These are phyloP conservation scores for Nothoprocta pentlandii DNA, from an alignment of 2,113 vertebrate species.

Conservation along the genomic window DNA sequence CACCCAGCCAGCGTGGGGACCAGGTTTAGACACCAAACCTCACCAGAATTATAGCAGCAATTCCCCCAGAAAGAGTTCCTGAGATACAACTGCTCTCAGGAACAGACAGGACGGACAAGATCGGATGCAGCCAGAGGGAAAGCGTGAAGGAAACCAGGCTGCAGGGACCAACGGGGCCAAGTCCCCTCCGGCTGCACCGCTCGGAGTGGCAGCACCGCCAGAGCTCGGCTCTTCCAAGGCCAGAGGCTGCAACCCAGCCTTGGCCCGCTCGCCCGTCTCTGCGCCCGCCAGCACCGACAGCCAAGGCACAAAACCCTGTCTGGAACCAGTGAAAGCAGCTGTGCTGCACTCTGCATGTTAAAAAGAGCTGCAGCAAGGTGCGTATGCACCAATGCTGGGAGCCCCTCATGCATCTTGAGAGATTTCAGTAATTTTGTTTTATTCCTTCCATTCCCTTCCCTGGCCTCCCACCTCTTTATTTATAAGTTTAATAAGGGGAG, in stretches of 20 bases:
- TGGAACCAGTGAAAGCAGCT: background rate
- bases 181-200: accelerated
- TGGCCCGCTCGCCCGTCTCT: background rate
- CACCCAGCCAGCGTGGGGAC: accelerated
- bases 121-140: background rate
- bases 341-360: background rate
- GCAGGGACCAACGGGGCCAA: background rate
- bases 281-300: background rate
- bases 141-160: too few species aligned
- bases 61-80: background rate
- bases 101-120: background rate
- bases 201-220: too few species aligned
- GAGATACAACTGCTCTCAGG: background rate
- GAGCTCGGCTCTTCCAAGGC: background rate
- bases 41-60: background rate
- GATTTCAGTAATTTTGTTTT: background rate
- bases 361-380: background rate
- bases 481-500: background rate
- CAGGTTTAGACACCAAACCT: background rate
- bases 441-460: background rate
- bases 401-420: background rate
- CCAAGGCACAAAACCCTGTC: background rate
- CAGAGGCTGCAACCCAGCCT: background rate
- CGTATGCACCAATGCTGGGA: background rate
- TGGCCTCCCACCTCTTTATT: background rate